Conservation (phyloP, 2,888 invertebrate genomes). For the Tetragonula carbonaria region DNA sequence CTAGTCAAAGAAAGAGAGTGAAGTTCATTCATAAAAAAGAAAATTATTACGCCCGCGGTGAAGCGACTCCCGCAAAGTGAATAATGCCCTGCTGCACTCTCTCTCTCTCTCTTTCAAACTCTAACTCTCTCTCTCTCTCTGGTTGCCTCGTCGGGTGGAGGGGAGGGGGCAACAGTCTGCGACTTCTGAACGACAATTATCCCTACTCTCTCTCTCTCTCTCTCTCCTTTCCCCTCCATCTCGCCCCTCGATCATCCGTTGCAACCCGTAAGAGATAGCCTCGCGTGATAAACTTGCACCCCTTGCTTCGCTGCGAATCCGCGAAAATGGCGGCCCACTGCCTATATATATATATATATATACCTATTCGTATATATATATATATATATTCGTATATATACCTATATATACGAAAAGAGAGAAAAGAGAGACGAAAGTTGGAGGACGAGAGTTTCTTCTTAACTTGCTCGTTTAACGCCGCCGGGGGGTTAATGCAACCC, state of each 20-base stretch:
- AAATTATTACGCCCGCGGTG: conserved; percentile 70
- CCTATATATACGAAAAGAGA: not conserved
- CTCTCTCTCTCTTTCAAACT: conserved; percentile 5
- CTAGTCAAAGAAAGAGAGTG: conserved; percentile 39
- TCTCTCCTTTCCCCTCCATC: not conserved
- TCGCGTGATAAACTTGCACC: conserved; percentile 71
- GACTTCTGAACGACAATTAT: conserved; percentile 63
- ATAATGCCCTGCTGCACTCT: conserved; percentile 64
- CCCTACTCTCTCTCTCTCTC: conserved; percentile 25
- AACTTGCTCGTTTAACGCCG: conserved; percentile 55
- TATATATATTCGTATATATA: too few relatives aligned
- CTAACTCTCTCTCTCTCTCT: conserved; percentile 2
- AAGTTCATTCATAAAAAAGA: conserved; percentile 74
- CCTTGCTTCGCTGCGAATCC: conserved; percentile 31
- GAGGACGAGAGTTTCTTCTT: conserved; percentile 26
- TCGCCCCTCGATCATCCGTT: conserved; percentile 51
- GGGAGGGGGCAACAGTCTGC: conserved; percentile 18
- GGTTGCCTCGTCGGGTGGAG: not conserved
- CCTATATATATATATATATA: too few relatives aligned
- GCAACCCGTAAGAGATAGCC: conserved; percentile 72
- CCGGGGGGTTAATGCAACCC: conserved; percentile 52
- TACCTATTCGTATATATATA: too few relatives aligned
- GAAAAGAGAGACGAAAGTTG: conserved; percentile 43
- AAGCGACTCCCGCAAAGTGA: conserved; percentile 73
- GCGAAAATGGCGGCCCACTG: not conserved